phyloP scores from a whole-genome alignment of 2,113 vertebrate species.

The Actinemys pallida region DNA sequence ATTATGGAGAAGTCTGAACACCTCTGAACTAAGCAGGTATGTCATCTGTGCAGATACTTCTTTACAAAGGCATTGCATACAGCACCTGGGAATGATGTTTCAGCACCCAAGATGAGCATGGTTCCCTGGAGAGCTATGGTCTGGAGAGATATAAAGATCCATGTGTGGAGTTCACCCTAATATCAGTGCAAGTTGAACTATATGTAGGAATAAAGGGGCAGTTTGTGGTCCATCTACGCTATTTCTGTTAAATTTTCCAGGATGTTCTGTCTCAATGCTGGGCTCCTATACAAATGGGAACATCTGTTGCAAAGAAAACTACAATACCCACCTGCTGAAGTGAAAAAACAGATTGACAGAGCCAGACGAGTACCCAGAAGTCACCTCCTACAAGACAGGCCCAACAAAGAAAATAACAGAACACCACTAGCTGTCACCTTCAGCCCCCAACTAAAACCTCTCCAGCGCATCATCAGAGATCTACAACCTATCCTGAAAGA shows the following conservation, averaged over 20 bases:
- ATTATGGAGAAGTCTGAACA: background rate
- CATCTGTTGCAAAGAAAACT: background rate
- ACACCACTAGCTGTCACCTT: too few relatives aligned
- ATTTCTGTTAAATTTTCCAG: background rate
- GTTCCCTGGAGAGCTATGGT: background rate
- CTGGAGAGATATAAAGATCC: background rate
- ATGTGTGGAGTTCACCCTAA: background rate
- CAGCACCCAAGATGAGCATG: background rate
- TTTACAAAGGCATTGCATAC: background rate
- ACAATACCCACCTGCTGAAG: too few relatives aligned
- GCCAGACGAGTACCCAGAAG: too few relatives aligned
- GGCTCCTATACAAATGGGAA: too few relatives aligned
- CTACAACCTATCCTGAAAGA: too few relatives aligned
- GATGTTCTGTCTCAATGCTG: background rate
- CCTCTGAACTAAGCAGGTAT: rapidly evolving
- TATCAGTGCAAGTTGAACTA: background rate
- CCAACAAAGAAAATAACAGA: too few relatives aligned
- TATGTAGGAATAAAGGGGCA: background rate
- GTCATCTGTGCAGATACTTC: background rate
- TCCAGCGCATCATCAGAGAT: too few relatives aligned
- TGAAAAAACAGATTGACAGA: too few relatives aligned
- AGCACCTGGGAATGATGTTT: background rate
- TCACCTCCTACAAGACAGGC: too few relatives aligned
- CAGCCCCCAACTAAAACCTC: too few relatives aligned
- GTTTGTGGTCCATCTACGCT: background rate